A percentile compares a stretch with the other conserved stretches of the same genome.
phyloP scores from a whole-genome alignment of 2,113 vertebrate species.

The Mugil cephalus region DNA sequence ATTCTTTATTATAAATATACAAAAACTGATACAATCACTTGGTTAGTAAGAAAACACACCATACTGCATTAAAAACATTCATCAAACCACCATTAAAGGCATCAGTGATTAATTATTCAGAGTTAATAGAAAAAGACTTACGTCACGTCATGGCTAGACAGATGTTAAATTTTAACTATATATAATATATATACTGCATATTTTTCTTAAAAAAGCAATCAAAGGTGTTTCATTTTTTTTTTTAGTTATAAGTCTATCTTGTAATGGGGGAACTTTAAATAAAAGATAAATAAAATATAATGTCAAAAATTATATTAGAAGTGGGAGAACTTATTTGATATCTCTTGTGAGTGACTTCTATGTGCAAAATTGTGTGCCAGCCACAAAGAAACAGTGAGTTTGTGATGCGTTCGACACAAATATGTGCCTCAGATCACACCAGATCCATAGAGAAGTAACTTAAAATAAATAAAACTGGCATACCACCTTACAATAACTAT shows the following conservation, averaged over 20 bases:
- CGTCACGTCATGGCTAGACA: slow-evolving; percentile 46
- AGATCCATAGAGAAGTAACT: slow-evolving; percentile 42
- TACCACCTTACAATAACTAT: slow-evolving; percentile 70
- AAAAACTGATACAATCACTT: slow-evolving; percentile 72
- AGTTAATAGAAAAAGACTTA: slow-evolving; percentile 46
- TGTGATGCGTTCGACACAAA: slow-evolving; percentile 36
- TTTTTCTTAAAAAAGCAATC: slow-evolving; percentile 22
- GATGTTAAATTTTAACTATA: slow-evolving; percentile 30
- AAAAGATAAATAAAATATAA: slow-evolving; percentile 76
- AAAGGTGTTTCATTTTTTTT: slow-evolving; percentile 29
- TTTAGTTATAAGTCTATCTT: slow-evolving; percentile 35
- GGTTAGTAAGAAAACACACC: slow-evolving; percentile 72
- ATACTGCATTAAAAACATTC: slow-evolving; percentile 65
- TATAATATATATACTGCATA: background rate
- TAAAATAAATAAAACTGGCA: slow-evolving; percentile 79
- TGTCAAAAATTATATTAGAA: slow-evolving; percentile 67
- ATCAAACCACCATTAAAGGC: slow-evolving; percentile 58
- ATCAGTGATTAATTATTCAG: slow-evolving; percentile 54
- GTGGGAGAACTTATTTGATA: slow-evolving; percentile 30
- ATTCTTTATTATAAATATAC: slow-evolving; percentile 82
- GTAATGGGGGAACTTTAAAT: slow-evolving; percentile 32
- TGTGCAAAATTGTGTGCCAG: slow-evolving; percentile 78
- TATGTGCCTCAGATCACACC: slow-evolving; percentile 32
- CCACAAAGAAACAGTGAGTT: slow-evolving; percentile 65
- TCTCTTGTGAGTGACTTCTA: slow-evolving; percentile 45